Base-by-base conservation (phyloP, 1,140 invertebrate species). In the Wasmannia auropunctata region DNA sequence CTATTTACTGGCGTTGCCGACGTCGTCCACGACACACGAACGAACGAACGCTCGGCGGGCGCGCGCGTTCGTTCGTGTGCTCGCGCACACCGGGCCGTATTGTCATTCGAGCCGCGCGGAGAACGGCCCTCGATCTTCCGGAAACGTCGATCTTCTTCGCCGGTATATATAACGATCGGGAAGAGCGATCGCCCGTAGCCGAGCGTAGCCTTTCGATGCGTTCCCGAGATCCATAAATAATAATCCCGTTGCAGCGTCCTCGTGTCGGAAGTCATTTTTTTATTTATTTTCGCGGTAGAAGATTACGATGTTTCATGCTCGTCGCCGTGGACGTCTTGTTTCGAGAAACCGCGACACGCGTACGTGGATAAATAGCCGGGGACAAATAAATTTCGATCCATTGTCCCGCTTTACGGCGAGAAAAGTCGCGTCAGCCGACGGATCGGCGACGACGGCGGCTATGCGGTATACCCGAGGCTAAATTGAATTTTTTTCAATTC, bases 401-500 rank as follows among this genome's bases (percentile, higher is more conserved):
- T 83, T 74, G 79, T 72, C 46, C 67, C 51, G n/a, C 37, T 72
- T 74, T 74, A 60, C 60, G 54, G 67, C 67, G 79, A 74, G 79
- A 58, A 72, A 83, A 83, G 67, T 74, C 70, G 34, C 76, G 76
- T 79, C 60, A n/a, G n/a, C 19, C 40, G 43, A n/a, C 6, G 10
- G n/a, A n/a, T n/a, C n/a, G n/a, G n/a, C 34, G 22, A 14, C n/a
- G 54, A 51, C 62, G 77, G 67, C 40, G 65, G 79, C 65, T 70
- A 69, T 60, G 74, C 72, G 85, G 88, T 88, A 77, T 76, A 87
- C 46, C 63, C 74, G 84, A 54, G 56, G 89, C 86, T 88, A 92
- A 92, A 92, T 92, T 92, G 89, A 92, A 92, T 93, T 91, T 92
- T 92, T 91, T 91, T 91, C 90, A 90, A 90, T 92, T 92, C 90